Conservation (phyloP, 2,797 vertebrate species). For the Orientallactaga sibirica region DNA sequence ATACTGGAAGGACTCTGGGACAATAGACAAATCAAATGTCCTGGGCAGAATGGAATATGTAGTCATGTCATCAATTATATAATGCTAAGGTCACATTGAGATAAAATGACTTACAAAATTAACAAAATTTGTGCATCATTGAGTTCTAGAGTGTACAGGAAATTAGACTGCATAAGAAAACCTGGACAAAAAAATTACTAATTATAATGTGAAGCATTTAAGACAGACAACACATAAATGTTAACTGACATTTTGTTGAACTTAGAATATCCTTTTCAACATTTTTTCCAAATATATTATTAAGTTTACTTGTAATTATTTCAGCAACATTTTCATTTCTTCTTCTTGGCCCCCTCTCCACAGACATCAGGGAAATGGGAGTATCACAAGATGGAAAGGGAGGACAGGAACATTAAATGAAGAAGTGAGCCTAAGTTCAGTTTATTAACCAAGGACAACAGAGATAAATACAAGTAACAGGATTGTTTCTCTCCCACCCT, state of each 20-base stretch:
- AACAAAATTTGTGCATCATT: neutral
- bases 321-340: conserved; percentile 16
- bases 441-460: neutral
- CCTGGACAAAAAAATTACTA: neutral
- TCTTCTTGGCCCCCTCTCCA: neutral
- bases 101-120: neutral
- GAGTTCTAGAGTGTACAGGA: neutral
- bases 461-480: neutral
- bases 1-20: neutral
- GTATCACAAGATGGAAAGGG: neutral
- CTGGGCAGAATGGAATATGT: neutral
- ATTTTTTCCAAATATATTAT: neutral
- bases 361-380: neutral
- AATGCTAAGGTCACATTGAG: neutral
- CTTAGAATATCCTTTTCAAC: conserved; percentile 1
- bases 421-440: neutral
- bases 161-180: neutral
- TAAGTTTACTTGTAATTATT: neutral
- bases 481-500: conserved; percentile 43
- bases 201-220: neutral
- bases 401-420: conserved; percentile 1
- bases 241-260: neutral
- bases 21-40: neutral
- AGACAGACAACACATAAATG: neutral
- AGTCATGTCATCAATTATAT: neutral